Evolutionary conservation across 2,888 invertebrate genomes (phyloP), one percentile per base, ranked within the genome.

Genomic region (Petrophora chlorosata): DNA sequence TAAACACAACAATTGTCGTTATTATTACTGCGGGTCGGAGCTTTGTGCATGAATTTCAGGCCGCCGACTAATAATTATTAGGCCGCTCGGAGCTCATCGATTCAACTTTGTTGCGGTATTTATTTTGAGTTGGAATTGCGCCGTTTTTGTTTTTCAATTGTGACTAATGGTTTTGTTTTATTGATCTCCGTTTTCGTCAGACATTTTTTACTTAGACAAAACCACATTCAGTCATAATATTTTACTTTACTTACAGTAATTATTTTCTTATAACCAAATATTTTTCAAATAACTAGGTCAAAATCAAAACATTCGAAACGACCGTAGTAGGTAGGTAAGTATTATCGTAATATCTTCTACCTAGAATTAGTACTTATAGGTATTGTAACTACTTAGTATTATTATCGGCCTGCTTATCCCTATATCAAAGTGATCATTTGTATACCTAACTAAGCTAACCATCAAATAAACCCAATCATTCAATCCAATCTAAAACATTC

Each of bases 1-100:
- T 89, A 88, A 90, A 89, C 90, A 89, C 88, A 90, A 90, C 90
- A 90, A 88, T 88, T 87, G 89, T 85, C 87, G 87, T 90, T 90
- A 90, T 90, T 90, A 90, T 90, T 87, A 82, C 85, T 88, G 88
- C 80, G 88, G 90, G 83, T 82, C 88, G 84, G 82, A 79, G 87
- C 89, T 90, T 89, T 89, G 89, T 89, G 88, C 88, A 86, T 87
- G 89, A 89, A 89, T 89, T 89, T 89, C 90, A 89, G 89, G 84
- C 86, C 86, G 86, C 69, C 80, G 83, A 85, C 85, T 88, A 86
- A 87, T 90, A 84, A 89, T 89, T 86, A 89, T 88, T 87, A 88
- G 85, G 79, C 82, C 72, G 79, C 73, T 74, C 64, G 63, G 68
- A 70, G 76, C 75, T 78, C 81, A 87, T 88, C 85, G 85, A 88